phyloP scores from a whole-genome alignment of 2,888 invertebrate genomes.

The Phortica okadai region DNA sequence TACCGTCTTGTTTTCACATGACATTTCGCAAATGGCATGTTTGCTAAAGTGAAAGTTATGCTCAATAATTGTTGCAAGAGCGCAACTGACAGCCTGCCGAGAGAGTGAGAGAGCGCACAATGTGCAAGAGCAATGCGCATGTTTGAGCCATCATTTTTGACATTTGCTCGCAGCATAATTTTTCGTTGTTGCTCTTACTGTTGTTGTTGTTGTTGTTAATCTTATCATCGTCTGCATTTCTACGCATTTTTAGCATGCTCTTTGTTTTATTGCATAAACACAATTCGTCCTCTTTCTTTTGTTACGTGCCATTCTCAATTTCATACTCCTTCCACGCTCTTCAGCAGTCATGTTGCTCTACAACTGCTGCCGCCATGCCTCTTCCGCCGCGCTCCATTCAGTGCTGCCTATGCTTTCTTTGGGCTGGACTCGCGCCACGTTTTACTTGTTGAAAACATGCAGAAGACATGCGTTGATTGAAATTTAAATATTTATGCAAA shows the following conservation, averaged over 20 bases:
- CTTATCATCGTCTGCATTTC: background rate
- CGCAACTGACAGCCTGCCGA: background rate
- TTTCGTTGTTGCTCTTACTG: too few species aligned
- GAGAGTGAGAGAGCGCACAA: background rate
- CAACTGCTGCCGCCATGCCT: too few species aligned
- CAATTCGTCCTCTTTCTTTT: background rate
- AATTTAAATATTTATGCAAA: slow-evolving; percentile 37
- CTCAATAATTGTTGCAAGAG: too few species aligned
- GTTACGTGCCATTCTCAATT: too few species aligned
- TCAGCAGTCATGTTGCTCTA: too few species aligned
- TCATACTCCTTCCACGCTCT: too few species aligned
- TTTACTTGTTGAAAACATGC: slow-evolving; percentile 49
- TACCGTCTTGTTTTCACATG: background rate
- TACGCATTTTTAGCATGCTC: slow-evolving; percentile 22
- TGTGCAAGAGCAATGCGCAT: slow-evolving; percentile 14
- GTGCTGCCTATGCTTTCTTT: too few species aligned
- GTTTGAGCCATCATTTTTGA: background rate
- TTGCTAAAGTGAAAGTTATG: slow-evolving; percentile 29
- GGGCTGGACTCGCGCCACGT: background rate
- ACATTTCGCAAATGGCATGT: background rate
- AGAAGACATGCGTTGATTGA: slow-evolving; percentile 29
- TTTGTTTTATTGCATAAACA: background rate
- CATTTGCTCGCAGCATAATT: background rate
- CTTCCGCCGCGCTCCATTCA: background rate
- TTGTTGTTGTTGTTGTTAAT: background rate